A percentile compares a stretch with the other conserved stretches of the same genome.
These are phyloP conservation scores for Lasioglossum albipes DNA, from an alignment of 1,140 invertebrate species.

Conservation along the genomic window DNA sequence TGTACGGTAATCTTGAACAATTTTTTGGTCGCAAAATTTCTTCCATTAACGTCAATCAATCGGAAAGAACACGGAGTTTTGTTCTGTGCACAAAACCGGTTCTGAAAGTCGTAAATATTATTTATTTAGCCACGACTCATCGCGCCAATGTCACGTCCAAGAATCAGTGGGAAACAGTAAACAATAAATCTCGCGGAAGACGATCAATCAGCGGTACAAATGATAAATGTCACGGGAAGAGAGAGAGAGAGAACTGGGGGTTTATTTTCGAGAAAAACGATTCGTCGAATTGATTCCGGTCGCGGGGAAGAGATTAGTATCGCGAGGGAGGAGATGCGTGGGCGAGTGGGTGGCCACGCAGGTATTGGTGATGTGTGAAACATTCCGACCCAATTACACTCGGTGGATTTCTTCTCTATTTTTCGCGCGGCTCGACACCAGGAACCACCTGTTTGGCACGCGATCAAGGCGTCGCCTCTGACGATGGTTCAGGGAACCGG, in stretches of 20 bases:
- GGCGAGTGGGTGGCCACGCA: conserved; percentile 49
- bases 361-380: conserved; percentile 78
- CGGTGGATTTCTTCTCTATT: conserved; percentile 53
- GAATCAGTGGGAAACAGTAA: too few species aligned
- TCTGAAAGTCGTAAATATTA: too few species aligned
- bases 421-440: conserved; percentile 57
- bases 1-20: too few species aligned
- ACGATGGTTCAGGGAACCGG: conserved; percentile 20
- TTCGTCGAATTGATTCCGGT: conserved; percentile 5
- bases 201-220: too few species aligned
- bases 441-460: conserved; percentile 78
- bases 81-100: too few species aligned
- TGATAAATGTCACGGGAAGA: too few species aligned
- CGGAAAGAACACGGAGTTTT: too few species aligned
- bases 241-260: too few species aligned
- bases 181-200: neutral
- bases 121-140: too few species aligned
- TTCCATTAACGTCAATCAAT: too few species aligned
- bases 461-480: conserved; percentile 62
- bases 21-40: too few species aligned
- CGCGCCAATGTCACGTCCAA: too few species aligned
- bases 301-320: conserved; percentile 16
- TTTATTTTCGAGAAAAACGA: neutral
- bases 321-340: conserved; percentile 43
- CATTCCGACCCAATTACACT: conserved; percentile 76